phyloP scores from a whole-genome alignment of 2,797 vertebrate genomes.

The Poecilia velifera region DNA sequence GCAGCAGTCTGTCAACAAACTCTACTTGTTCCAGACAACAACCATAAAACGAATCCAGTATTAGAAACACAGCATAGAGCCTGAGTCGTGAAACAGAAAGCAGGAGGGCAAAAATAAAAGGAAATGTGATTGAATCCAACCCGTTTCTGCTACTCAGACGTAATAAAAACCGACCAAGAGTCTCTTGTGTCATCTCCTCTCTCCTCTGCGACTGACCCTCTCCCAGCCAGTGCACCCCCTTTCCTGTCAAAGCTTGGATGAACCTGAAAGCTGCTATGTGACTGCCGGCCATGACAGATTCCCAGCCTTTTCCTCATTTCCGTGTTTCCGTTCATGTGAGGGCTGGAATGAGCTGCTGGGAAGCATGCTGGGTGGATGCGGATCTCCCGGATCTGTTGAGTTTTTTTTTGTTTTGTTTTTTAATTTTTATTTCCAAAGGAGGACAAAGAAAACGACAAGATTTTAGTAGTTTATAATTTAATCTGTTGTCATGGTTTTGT shows the following conservation, averaged over 20 bases:
- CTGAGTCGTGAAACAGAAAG: constrained; percentile 36
- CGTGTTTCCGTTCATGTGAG: constrained; percentile 62
- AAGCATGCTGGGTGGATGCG: constrained; percentile 73
- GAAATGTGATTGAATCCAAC: constrained; percentile 51
- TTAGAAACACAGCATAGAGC: constrained; percentile 54
- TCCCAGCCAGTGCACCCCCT: constrained; percentile 54
- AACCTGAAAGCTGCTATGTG: constrained; percentile 85
- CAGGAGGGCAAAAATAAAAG: constrained; percentile 22
- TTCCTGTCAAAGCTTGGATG: constrained; percentile 69
- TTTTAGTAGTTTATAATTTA: constrained; percentile 86
- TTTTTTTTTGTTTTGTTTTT: constrained; percentile 44
- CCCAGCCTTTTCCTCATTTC: constrained; percentile 64
- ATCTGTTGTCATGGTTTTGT: constrained; percentile 81
- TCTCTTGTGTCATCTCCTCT: constrained; percentile 52
- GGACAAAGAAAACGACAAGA: constrained; percentile 73
- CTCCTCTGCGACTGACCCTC: constrained; percentile 40
- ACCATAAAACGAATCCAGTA: constrained; percentile 47
- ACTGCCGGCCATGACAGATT: constrained; percentile 81
- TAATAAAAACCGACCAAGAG: constrained; percentile 43
- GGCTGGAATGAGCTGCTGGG: constrained; percentile 78
- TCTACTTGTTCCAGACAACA: constrained; percentile 39
- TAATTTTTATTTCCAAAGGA: constrained; percentile 62
- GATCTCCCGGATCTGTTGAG: constrained; percentile 63
- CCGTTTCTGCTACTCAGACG: constrained; percentile 80
- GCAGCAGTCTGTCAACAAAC: constrained; percentile 52